Percentiles rank a stretch among this genome's conserved stretches.
Evolutionary conservation across 2,113 vertebrate species (phyloP).

Genomic region (Brienomyrus longianalis): DNA sequence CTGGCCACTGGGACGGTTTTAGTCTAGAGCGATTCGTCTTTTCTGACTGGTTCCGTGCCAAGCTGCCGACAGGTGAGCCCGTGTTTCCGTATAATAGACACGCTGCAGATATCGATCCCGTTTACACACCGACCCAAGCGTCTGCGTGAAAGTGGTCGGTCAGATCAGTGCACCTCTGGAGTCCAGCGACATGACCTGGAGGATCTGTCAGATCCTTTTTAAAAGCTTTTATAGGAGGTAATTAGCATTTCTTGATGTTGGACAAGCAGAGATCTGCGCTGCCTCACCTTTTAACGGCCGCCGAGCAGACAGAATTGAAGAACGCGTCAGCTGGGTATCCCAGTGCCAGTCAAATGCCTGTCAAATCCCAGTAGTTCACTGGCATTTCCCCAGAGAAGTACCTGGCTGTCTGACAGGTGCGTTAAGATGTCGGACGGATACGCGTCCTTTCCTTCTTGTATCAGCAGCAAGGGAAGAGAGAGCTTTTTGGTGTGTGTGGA

Average conservation of each 20-base stretch:
- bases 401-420: slow-evolving; percentile 52
- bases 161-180: background rate
- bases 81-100: background rate
- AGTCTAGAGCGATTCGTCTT: background rate
- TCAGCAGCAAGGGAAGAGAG: slow-evolving; percentile 52
- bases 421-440: slow-evolving; percentile 53
- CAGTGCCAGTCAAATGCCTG: background rate
- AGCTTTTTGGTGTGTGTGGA: background rate
- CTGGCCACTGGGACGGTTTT: background rate
- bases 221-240: background rate
- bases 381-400: slow-evolving; percentile 56
- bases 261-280: background rate
- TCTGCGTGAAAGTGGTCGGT: background rate
- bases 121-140: background rate
- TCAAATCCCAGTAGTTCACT: slow-evolving; percentile 33
- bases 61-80: background rate
- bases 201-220: background rate
- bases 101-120: background rate
- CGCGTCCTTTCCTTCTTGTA: slow-evolving; percentile 57
- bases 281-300: background rate
- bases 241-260: background rate
- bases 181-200: background rate
- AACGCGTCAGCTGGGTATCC: background rate
- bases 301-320: background rate
- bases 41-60: background rate